These are phyloP conservation scores for Acronicta leporina DNA, from an alignment of 2,888 invertebrate species.

Conservation along the genomic window DNA sequence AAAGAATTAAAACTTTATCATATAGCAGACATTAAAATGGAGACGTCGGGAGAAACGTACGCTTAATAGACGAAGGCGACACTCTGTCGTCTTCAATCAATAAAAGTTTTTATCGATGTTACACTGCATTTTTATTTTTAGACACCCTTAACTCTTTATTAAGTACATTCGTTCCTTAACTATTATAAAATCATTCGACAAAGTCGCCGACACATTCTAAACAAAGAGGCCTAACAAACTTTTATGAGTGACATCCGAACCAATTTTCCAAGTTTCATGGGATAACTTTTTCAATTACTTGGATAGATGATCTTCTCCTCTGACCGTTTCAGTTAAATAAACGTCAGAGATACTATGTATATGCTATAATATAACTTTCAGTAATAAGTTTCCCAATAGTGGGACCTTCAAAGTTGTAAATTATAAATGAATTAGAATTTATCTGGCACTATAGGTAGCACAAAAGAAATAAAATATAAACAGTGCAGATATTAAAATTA, in stretches of 20 bases:
- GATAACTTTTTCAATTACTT: constrained; percentile 75
- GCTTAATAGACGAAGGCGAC: constrained; percentile 84
- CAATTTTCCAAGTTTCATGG: constrained; percentile 70
- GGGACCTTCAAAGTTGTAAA: constrained; percentile 40
- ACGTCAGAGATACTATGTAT: constrained; percentile 47
- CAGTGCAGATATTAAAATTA: too few species aligned
- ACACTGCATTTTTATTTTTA: constrained; percentile 69
- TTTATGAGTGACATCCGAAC: constrained; percentile 65
- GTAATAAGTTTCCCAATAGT: constrained; percentile 32
- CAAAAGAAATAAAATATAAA: too few species aligned
- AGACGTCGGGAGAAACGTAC: constrained; percentile 85
- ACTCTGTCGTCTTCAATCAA: constrained; percentile 84
- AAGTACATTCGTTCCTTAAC: neutral
- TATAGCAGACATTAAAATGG: constrained; percentile 79
- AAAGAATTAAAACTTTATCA: constrained; percentile 81
- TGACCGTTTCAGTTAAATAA: constrained; percentile 52
- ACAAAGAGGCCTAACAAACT: constrained; percentile 59
- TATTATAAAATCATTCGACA: constrained; percentile 11
- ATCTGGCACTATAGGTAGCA: too few species aligned
- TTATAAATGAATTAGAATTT: too few species aligned
- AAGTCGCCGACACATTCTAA: constrained; percentile 43
- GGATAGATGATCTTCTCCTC: constrained; percentile 55
- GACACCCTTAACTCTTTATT: neutral
- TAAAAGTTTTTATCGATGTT: constrained; percentile 89
- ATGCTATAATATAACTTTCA: constrained; percentile 1